Percentiles rank a stretch among this genome's conserved stretches.
Evolutionary conservation across 2,113 vertebrate species (phyloP).

Genomic region (Chascanopsetta lugubris): DNA sequence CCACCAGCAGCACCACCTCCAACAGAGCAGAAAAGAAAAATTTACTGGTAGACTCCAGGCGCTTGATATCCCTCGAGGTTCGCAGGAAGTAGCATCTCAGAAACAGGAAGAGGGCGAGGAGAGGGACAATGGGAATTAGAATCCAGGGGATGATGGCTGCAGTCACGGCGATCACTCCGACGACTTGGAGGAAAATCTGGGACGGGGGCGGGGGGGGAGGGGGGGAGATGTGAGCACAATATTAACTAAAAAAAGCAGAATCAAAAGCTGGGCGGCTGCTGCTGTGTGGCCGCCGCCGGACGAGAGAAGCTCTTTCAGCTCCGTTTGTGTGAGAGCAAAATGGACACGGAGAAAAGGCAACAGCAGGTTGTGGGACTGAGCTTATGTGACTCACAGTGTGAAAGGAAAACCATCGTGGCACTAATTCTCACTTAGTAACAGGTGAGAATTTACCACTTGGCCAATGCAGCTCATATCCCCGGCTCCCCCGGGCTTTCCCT

Average conservation of each 20-base stretch:
- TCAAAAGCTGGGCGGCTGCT: conserved; percentile 35
- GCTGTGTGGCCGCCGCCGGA: conserved; percentile 45
- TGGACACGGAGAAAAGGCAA: conserved; percentile 58
- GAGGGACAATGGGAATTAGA: conserved; percentile 84
- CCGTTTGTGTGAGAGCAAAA: conserved; percentile 51
- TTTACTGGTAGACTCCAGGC: conserved; percentile 89
- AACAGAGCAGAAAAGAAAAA: conserved; percentile 8
- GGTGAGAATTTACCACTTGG: conserved; percentile 79
- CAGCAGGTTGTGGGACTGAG: conserved; percentile 70
- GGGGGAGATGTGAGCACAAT: conserved; percentile 19
- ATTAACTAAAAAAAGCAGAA: conserved; percentile 25
- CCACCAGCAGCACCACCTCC: not conserved
- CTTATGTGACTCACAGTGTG: conserved; percentile 73
- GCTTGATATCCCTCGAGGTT: conserved; percentile 91
- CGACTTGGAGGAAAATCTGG: conserved; percentile 87
- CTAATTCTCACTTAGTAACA: conserved; percentile 79
- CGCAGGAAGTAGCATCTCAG: conserved; percentile 89
- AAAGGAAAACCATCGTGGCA: conserved; percentile 69
- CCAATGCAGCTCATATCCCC: conserved; percentile 68
- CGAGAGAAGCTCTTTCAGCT: conserved; percentile 56
- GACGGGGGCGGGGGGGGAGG: too few species aligned
- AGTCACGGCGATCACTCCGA: conserved; percentile 86
- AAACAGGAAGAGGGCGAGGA: conserved; percentile 84
- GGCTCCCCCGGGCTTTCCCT: conserved; percentile 69
- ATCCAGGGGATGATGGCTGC: conserved; percentile 90